These are phyloP conservation scores for Drosophila chauvacae DNA, from an alignment of 1,140 invertebrate genomes.

Conservation along the genomic window DNA sequence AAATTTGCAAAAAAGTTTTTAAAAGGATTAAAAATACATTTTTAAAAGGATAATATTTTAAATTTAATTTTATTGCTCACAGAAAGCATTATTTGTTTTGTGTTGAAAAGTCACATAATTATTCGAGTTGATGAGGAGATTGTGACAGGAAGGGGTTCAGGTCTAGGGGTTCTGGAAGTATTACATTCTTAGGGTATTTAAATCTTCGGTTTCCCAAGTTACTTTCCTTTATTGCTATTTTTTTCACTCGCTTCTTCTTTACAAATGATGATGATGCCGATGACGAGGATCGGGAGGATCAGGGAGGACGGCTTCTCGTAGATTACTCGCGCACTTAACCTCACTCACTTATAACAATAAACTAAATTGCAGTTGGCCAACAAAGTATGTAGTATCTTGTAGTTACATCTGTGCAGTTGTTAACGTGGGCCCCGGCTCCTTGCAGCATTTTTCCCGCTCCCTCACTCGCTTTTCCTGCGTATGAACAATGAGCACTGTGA, in stretches of 20 bases:
- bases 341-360: conserved; percentile 84
- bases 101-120: no score
- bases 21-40: no score
- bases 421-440: conserved; percentile 32
- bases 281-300: conserved; percentile 16
- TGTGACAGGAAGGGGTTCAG: no score
- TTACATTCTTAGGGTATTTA: not conserved
- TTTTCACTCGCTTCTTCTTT: conserved; percentile 42
- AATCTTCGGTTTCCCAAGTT: not conserved
- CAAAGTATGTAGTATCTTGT: conserved; percentile 74
- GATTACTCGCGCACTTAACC: conserved; percentile 80
- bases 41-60: no score
- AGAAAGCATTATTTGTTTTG: no score
- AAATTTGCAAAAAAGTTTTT: not conserved
- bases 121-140: no score
- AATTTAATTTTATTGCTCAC: no score
- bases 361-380: conserved; percentile 77
- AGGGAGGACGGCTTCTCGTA: conserved; percentile 46
- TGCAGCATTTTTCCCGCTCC: not conserved
- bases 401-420: conserved; percentile 72
- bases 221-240: not conserved
- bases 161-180: not conserved
- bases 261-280: conserved; percentile 79
- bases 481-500: conserved; percentile 68
- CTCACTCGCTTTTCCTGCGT: conserved; percentile 3